Conservation (phyloP, 1,140 invertebrate species). For the Bombus confusus region DNA sequence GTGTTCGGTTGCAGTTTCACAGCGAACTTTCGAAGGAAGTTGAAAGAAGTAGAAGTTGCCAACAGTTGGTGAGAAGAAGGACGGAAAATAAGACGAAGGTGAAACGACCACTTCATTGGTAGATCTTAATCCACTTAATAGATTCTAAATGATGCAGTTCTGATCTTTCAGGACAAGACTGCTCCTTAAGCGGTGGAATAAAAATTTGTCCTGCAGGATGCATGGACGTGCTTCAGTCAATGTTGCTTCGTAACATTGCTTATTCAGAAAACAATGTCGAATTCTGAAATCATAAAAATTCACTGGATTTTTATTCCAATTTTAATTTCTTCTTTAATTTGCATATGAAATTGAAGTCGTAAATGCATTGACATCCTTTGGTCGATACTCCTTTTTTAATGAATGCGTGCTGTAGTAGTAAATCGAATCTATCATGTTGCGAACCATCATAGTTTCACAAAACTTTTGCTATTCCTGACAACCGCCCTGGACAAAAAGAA, state of each 20-base stretch:
- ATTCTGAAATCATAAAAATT: background rate
- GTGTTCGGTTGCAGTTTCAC: constrained; percentile 43
- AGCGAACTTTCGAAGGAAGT: constrained; percentile 62
- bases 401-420: no score
- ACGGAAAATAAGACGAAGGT: constrained; percentile 52
- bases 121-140: constrained; percentile 77
- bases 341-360: background rate
- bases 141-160: constrained; percentile 73
- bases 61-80: constrained; percentile 57
- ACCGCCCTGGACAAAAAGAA: background rate
- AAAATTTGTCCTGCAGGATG: constrained; percentile 55
- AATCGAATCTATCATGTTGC: no score
- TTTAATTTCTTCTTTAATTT: background rate
- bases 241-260: background rate
- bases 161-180: constrained; percentile 63
- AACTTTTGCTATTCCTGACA: background rate
- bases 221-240: background rate
- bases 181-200: constrained; percentile 63
- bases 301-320: background rate
- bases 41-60: constrained; percentile 68
- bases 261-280: constrained; percentile 13
- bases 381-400: background rate
- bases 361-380: background rate
- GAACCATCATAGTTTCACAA: background rate
- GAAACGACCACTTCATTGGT: constrained; percentile 65